These are phyloP conservation scores for Tinea pellionella DNA, from an alignment of 2,888 invertebrate species.

Conservation along the genomic window DNA sequence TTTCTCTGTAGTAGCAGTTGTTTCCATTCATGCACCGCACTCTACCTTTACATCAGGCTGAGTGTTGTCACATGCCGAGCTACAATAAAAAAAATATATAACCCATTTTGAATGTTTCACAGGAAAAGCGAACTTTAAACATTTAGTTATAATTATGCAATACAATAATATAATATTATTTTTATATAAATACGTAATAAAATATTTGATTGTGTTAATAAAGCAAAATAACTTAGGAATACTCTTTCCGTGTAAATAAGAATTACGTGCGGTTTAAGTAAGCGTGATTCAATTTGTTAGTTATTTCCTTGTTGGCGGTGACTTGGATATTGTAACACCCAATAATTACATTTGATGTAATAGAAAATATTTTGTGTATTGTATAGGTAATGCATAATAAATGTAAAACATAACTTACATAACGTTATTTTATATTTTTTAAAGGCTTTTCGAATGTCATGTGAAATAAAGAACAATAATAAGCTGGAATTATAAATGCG, in stretches of 20 bases:
- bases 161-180: no score
- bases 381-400: no score
- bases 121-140: no score
- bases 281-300: conserved; percentile 9
- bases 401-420: neutral
- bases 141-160: no score
- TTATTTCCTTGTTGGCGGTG: neutral
- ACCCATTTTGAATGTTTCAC: no score
- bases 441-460: neutral
- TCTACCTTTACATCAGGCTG: no score
- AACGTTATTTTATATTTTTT: neutral
- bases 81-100: no score
- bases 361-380: no score
- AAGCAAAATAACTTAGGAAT: neutral
- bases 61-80: no score
- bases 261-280: conserved; percentile 9
- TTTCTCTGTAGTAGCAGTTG: no score
- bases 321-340: neutral
- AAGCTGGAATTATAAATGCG: neutral
- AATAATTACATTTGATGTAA: neutral
- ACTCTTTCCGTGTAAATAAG: conserved; percentile 1
- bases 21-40: no score
- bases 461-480: neutral
- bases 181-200: neutral
- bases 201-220: neutral